phyloP scores from a whole-genome alignment of 2,888 invertebrate genomes.

The Ochropleura leucogaster region DNA sequence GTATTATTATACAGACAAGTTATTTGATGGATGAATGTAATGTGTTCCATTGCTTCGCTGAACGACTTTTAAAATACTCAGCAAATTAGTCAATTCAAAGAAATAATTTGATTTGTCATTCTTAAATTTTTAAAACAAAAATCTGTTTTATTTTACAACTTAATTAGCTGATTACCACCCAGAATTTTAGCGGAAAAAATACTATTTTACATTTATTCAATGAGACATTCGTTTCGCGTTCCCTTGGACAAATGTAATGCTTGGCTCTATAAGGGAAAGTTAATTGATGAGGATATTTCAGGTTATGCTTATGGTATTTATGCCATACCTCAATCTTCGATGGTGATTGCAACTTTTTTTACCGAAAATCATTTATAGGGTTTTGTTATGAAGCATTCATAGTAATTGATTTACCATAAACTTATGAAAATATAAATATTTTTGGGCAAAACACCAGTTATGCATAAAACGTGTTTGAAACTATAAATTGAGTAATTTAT shows the following conservation, averaged over 20 bases:
- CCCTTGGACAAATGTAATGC: conserved; percentile 18
- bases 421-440: neutral
- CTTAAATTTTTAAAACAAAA: neutral
- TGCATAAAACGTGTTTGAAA: neutral
- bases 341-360: neutral
- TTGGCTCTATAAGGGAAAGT: conserved; percentile 51
- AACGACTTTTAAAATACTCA: conserved; percentile 24
- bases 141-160: neutral
- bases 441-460: neutral
- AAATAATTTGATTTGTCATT: conserved; percentile 9
- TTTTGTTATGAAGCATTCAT: neutral
- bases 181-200: conserved; percentile 13
- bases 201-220: conserved; percentile 32
- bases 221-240: conserved; percentile 37
- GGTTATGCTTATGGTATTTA: conserved; percentile 21
- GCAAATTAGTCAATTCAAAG: neutral
- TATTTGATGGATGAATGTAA: conserved; percentile 56
- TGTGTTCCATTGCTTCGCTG: conserved; percentile 25
- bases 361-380: neutral
- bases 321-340: conserved; percentile 5
- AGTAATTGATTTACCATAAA: neutral
- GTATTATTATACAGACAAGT: conserved; percentile 42
- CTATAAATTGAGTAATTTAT: neutral
- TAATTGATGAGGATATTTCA: conserved; percentile 43
- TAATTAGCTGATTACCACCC: conserved; percentile 31